phyloP scores from a whole-genome alignment of 2,113 vertebrate genomes.

The Amphiprion ocellaris region DNA sequence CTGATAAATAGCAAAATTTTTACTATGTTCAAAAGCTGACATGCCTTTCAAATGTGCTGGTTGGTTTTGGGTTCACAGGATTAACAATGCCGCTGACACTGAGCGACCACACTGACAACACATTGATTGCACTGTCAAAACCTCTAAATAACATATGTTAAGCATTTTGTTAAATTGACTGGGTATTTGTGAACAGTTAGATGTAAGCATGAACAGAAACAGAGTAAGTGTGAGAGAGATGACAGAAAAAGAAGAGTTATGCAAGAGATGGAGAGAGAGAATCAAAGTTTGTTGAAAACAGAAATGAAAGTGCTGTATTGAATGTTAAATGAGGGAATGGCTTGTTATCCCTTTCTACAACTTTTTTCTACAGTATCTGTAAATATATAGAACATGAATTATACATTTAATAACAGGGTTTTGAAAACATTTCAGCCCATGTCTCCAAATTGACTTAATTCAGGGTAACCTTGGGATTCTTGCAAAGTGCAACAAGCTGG shows the following conservation, averaged over 20 bases:
- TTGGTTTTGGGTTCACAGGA: background rate
- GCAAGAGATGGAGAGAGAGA: background rate
- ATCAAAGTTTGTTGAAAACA: background rate
- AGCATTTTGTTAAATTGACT: too few relatives aligned
- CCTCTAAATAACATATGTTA: background rate
- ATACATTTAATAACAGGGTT: constrained; percentile 28
- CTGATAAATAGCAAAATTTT: too few relatives aligned
- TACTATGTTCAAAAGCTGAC: too few relatives aligned
- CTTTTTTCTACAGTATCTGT: constrained; percentile 21
- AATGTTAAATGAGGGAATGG: constrained; percentile 17
- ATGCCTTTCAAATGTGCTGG: too few relatives aligned
- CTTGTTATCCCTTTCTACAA: constrained; percentile 33
- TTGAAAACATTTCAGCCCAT: constrained; percentile 19
- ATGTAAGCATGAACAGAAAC: background rate
- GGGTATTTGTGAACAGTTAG: too few relatives aligned
- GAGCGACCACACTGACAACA: background rate
- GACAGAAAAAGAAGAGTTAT: background rate
- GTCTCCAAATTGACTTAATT: constrained; percentile 22
- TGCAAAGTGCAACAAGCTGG: constrained; percentile 9
- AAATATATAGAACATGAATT: constrained; percentile 47
- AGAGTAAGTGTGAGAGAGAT: background rate
- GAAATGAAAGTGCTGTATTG: background rate
- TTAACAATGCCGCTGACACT: background rate
- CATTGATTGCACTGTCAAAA: background rate
- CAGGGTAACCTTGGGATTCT: constrained; percentile 7